Evolutionary conservation across 2,797 vertebrate species (phyloP).

Genomic region (Pipistrellus pipistrellus): DNA sequence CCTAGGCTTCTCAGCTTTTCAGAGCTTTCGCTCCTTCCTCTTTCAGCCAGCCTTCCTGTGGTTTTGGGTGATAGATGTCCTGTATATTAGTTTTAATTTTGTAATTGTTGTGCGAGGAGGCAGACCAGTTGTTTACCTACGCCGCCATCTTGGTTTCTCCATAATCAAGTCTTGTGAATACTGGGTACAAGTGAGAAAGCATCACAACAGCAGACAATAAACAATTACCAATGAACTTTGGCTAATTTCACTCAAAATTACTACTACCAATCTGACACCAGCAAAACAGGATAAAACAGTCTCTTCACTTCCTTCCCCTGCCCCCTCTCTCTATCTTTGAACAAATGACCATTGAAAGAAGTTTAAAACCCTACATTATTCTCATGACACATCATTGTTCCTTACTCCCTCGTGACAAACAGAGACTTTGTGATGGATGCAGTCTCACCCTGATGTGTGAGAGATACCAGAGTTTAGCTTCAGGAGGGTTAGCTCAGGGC

Average conservation of each 20-base stretch:
- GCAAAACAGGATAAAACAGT: not conserved
- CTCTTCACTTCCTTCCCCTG: not conserved
- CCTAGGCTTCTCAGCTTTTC: no score
- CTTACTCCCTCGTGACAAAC: not conserved
- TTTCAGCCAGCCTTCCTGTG: no score
- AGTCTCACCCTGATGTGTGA: not conserved
- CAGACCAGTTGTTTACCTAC: no score
- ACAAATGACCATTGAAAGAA: not conserved
- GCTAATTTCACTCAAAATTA: not conserved
- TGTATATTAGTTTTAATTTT: no score
- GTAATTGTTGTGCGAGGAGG: no score
- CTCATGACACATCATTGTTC: not conserved
- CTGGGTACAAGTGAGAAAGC: not conserved
- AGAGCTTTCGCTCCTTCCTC: no score
- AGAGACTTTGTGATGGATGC: not conserved
- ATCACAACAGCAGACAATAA: not conserved
- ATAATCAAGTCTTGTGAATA: no score
- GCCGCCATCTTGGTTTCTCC: no score
- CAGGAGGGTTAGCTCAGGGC: not conserved
- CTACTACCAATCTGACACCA: not conserved
- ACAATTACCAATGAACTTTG: not conserved
- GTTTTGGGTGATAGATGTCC: no score
- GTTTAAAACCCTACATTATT: not conserved
- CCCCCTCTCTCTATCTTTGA: no score
- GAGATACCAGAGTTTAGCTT: not conserved